Percentiles rank a stretch among this genome's conserved stretches.
Evolutionary conservation across 2,113 vertebrate species (phyloP).

Genomic region (Nothocercus nigrocapillus): DNA sequence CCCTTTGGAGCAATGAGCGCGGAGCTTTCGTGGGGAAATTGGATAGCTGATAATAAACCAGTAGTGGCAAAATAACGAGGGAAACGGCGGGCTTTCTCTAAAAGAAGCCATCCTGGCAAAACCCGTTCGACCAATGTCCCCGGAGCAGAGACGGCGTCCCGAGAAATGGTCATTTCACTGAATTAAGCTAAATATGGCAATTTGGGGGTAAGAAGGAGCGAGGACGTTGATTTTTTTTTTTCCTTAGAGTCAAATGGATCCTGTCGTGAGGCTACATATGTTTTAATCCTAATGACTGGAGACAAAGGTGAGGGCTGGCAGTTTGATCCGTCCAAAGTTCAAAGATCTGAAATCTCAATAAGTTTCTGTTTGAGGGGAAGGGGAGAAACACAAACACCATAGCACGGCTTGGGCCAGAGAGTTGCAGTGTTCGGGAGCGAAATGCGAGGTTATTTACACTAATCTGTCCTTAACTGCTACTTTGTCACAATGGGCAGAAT

Average conservation of each 20-base stretch:
- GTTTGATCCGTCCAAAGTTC: slow-evolving; percentile 78
- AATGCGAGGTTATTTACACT: slow-evolving; percentile 47
- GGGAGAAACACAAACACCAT: slow-evolving; percentile 52
- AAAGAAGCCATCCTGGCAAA: not conserved
- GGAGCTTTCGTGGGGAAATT: not conserved
- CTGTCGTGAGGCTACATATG: slow-evolving; percentile 10
- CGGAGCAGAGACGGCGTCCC: not conserved
- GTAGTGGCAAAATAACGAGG: not conserved
- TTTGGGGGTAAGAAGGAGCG: not conserved
- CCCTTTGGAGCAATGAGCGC: not conserved
- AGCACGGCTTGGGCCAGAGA: slow-evolving; percentile 18
- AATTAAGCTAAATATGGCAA: not conserved
- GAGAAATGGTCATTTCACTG: no score
- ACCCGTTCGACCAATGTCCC: not conserved
- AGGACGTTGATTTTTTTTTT: not conserved
- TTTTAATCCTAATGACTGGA: slow-evolving; percentile 20
- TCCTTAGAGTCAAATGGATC: not conserved
- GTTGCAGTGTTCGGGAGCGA: slow-evolving; percentile 26
- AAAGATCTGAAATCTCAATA: slow-evolving; percentile 66
- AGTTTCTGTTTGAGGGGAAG: slow-evolving; percentile 61
- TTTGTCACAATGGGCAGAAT: slow-evolving; percentile 59
- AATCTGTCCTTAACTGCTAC: slow-evolving; percentile 60
- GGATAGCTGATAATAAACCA: not conserved
- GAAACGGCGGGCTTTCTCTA: not conserved
- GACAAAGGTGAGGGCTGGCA: slow-evolving; percentile 56